These are phyloP conservation scores for Cheilosia vernalis DNA, from an alignment of 2,888 invertebrate species.

Conservation along the genomic window DNA sequence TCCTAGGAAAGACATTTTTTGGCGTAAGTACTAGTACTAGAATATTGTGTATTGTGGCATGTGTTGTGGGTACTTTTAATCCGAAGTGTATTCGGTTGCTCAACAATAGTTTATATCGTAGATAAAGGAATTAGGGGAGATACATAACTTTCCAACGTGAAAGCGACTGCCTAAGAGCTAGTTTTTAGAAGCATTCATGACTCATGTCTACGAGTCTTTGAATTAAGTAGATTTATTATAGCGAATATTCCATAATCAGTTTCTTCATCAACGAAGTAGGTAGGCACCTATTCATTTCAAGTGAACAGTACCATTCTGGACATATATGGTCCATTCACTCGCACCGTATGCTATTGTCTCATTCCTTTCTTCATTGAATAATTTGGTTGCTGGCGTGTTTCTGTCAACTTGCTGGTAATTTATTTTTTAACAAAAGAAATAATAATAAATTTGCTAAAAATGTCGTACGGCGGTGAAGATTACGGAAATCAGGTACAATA, in stretches of 20 bases:
- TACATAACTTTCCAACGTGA: too few species aligned
- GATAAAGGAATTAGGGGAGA: too few species aligned
- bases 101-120: too few species aligned
- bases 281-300: neutral
- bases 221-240: too few species aligned
- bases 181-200: too few species aligned
- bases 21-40: neutral
- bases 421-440: conserved; percentile 74
- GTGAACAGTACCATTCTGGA: conserved; percentile 18
- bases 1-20: neutral
- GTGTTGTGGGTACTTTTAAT: too few species aligned
- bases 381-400: conserved; percentile 80
- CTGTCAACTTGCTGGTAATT: conserved; percentile 77
- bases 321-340: neutral
- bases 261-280: neutral
- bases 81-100: too few species aligned
- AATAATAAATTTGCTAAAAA: conserved; percentile 56
- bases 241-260: too few species aligned
- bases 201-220: too few species aligned
- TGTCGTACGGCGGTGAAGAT: conserved; percentile 80
- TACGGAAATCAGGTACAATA: conserved; percentile 78
- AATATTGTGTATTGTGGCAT: too few species aligned
- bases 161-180: too few species aligned
- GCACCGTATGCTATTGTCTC: neutral
- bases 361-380: conserved; percentile 37